Base-by-base conservation (phyloP, 2,888 invertebrate species). In the Prenolepis imparis region DNA sequence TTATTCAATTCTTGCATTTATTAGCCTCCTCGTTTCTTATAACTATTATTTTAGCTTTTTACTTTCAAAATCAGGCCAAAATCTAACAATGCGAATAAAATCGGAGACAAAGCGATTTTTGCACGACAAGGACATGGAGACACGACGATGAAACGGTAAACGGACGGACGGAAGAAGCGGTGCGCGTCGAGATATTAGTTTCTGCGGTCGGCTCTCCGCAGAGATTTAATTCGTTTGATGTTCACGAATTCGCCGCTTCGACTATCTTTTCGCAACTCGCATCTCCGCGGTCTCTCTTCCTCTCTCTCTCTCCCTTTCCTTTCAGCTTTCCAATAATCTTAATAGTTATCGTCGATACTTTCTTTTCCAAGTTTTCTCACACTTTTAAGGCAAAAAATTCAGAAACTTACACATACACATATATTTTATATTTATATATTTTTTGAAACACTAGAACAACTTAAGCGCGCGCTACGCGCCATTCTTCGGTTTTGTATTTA, bases 141-240 rank as follows among this genome's bases (percentile, higher is more conserved):
- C 72, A 89, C 41, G 61, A 63, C 44, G 66, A 82, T n/a, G 61
- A 80, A 82, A 82, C 59, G 73, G 64, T 74, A 74, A 57, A 80
- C 66, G 83, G 84, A 87, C 52, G 74, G 73, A 88, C 83, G 85
- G 88, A 88, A 86, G 87, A 87, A 87, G 87, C 87, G 86, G 85
- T 86, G 87, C 89, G 90, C 92, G 91, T 92, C 91, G 93, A 93
- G 93, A 93, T 93, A 94, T 93, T 93, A 94, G 94, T 94, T 94
- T 94, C 94, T 94, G 94, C 94, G 94, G 95, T 94, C 93, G 94
- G 91, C 93, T 93, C 93, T 92, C 93, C 93, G 93, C 92, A 91
- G 93, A 93, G 93, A 94, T 94, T 94, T 94, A 94, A 95, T 94
- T 94, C 95, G 94, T 95, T 94, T 95, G 94, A 95, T 94, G 94